These are phyloP conservation scores for Bos javanicus DNA, from an alignment of 2,113 vertebrate genomes.

Conservation along the genomic window DNA sequence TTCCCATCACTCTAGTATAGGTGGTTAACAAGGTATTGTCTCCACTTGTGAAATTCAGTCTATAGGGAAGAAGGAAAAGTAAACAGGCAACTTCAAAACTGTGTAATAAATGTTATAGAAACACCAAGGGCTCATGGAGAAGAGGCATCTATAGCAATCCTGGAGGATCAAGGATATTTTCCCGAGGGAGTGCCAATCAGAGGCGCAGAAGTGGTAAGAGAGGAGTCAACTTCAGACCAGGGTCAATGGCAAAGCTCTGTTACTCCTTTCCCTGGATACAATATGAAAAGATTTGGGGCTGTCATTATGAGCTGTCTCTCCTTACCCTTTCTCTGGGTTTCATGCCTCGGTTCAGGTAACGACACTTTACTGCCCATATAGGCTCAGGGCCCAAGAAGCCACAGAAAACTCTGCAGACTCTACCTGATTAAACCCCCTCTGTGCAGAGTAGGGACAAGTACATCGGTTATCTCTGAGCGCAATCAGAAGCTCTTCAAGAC, in stretches of 20 bases:
- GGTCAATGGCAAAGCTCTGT: not conserved
- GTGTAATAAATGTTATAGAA: not conserved
- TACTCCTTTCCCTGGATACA: not conserved
- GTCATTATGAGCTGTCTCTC: not conserved
- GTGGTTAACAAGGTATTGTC: not conserved
- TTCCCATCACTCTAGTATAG: not conserved
- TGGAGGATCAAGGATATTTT: not conserved
- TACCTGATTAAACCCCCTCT: not conserved
- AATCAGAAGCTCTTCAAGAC: not conserved
- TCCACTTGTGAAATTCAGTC: not conserved
- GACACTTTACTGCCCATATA: not conserved
- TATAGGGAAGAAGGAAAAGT: not conserved
- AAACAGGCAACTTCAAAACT: not conserved
- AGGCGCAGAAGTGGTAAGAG: not conserved
- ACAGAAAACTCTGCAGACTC: not conserved
- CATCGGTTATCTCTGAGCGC: not conserved
- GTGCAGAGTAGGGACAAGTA: not conserved
- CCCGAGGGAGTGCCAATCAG: not conserved
- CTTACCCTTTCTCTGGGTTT: not conserved
- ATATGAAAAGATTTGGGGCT: not conserved
- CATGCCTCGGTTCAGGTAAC: not conserved
- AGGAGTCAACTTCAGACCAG: not conserved
- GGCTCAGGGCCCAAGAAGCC: not conserved
- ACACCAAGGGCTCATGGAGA: too few relatives aligned
- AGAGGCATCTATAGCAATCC: not conserved